phyloP scores from a whole-genome alignment of 2,888 invertebrate genomes.

The Sarcophaga variegata region DNA sequence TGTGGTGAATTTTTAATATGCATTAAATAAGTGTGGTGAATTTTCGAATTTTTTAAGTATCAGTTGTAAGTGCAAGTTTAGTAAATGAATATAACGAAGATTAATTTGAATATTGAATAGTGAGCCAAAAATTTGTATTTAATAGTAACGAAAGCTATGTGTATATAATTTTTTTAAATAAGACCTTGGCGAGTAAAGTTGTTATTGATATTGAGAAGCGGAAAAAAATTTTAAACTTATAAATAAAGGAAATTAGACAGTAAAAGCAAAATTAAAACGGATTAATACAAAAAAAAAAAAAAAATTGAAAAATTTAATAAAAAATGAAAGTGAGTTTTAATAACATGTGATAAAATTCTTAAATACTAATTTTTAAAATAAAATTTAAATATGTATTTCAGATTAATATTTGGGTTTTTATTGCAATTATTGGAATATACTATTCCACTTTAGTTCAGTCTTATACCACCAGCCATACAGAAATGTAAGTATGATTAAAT shows the following conservation, averaged over 20 bases:
- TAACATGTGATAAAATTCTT: neutral
- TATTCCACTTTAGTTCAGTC: conserved; percentile 6
- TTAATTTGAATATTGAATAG: conserved; percentile 26
- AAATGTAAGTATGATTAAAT: conserved; percentile 55
- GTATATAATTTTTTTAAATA: conserved; percentile 42
- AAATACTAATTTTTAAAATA: neutral
- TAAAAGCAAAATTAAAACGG: conserved; percentile 9
- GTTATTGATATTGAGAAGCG: conserved; percentile 24
- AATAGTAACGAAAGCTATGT: conserved; percentile 61
- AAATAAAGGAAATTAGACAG: conserved; percentile 28
- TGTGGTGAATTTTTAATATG: conserved; percentile 61
- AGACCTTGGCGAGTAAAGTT: conserved; percentile 58
- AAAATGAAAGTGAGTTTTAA: conserved; percentile 57
- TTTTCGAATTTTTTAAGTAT: conserved; percentile 8
- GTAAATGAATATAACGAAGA: neutral
- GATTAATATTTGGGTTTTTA: neutral
- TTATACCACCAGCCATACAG: conserved; percentile 38
- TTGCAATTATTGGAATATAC: conserved; percentile 5
- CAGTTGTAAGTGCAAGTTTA: conserved; percentile 18
- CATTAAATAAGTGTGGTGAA: conserved; percentile 20
- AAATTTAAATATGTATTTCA: conserved; percentile 14
- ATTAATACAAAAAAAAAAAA: neutral
- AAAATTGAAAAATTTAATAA: neutral
- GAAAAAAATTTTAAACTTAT: conserved; percentile 32
- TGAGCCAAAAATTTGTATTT: conserved; percentile 53